Evolutionary conservation across 2,797 vertebrate genomes (phyloP).

Genomic region (Tokudaia tokunoshimensis): DNA sequence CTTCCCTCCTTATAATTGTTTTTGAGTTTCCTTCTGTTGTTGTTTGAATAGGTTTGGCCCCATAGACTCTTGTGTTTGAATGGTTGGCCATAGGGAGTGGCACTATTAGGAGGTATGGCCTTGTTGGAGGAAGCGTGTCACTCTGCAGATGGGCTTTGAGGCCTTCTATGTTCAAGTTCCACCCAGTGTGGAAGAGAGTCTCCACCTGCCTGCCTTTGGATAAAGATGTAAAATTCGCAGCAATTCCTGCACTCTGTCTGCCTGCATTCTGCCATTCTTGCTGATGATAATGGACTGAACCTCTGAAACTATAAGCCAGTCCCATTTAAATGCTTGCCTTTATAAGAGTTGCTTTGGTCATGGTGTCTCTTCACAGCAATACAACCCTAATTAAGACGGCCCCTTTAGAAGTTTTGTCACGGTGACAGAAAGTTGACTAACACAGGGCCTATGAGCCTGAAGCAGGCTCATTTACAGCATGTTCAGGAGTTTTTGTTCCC

Average conservation of each 20-base stretch:
- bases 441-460: not conserved
- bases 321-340: not conserved
- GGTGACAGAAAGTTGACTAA: not conserved
- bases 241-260: not conserved
- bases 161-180: not conserved
- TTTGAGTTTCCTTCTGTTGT: not conserved
- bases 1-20: not conserved
- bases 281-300: too few relatives aligned
- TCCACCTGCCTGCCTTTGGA: not conserved
- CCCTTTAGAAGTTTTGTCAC: not conserved
- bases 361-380: not conserved
- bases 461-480: not conserved
- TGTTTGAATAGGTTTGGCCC: not conserved
- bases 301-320: not conserved
- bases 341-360: not conserved
- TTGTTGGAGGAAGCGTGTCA: not conserved
- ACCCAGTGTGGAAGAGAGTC: not conserved
- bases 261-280: not conserved
- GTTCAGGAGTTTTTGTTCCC: not conserved
- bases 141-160: not conserved
- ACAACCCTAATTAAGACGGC: not conserved
- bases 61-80: not conserved
- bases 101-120: not conserved
- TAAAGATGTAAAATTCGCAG: not conserved
- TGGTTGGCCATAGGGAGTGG: not conserved